These are phyloP conservation scores for Pavo muticus DNA, from an alignment of 2,113 vertebrate genomes.

Conservation along the genomic window DNA sequence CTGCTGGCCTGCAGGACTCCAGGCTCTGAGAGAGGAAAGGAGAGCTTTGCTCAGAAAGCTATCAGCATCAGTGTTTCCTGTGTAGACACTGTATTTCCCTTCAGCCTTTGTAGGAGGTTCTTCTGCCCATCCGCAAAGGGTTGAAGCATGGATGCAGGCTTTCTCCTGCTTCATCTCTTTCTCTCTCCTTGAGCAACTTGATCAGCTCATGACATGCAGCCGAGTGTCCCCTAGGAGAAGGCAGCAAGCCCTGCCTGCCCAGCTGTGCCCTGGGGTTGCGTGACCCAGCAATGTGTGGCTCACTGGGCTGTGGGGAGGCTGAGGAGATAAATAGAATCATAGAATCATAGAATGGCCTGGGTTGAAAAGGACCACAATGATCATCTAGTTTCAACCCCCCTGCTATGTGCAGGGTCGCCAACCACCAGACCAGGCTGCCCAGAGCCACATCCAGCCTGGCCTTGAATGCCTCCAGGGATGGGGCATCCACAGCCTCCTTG, in stretches of 20 bases:
- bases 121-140: background rate
- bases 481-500: too few species aligned
- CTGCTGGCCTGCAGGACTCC: background rate
- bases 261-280: background rate
- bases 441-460: too few species aligned
- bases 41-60: background rate
- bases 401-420: too few species aligned
- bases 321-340: background rate
- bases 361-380: too few species aligned
- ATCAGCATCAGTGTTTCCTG: background rate
- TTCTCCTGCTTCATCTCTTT: background rate
- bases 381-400: too few species aligned
- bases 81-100: background rate
- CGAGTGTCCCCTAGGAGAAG: background rate
- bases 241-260: background rate
- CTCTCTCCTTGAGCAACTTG: background rate
- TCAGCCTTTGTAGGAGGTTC: background rate
- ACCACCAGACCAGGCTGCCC: too few species aligned
- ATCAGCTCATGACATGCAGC: conserved; percentile 22
- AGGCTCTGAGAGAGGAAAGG: background rate
- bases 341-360: too few species aligned
- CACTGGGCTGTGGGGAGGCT: background rate
- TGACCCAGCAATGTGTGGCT: accelerated
- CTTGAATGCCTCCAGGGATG: too few species aligned
- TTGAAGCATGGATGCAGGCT: background rate